Base-by-base conservation (phyloP, 2,113 vertebrate species). In the Cyprinodon tularosa region DNA sequence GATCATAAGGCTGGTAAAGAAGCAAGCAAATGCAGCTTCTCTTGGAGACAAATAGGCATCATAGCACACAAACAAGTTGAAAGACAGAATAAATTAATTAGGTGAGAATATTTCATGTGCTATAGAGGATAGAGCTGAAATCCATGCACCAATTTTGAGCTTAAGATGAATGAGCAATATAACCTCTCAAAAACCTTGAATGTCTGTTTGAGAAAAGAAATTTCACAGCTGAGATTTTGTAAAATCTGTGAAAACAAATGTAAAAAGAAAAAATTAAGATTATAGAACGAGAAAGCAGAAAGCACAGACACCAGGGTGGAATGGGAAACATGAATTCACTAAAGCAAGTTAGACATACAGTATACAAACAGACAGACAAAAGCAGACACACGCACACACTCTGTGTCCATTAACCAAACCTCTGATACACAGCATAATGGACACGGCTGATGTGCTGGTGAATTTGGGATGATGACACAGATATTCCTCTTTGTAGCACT, bases 401-500 rank as follows among this genome's bases (percentile, higher is more conserved):
- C 81, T 66, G 12, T 69, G 77, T 90, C 83, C 93, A 92, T 92
- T 91, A 92, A 89, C 90, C 67, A 39, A 77, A 83, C 70, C 63
- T 66, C 63, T 83, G 84, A 86, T 89, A 89, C 68, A 50, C 85
- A 82, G 72, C 80, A 78, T 93, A 93, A 91, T 85, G 90, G 94
- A 93, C 84, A 91, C 81, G 92, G 82, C 91, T 91, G 90, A 90
- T 87, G 86, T 83, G 90, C 87, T 92, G 86, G 84, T 91, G 89
- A 91, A 93, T 94, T 94, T 90, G 88, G 90, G 91, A 89, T 69
- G 77, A 92, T 92, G 86, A 94, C 92, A 93, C 93, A 92, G 92
- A 89, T 92, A 93, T 92, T 92, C 65, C 90, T 90, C 89, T 95
- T 93, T 95, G 94, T 92, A 80, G 83, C 84, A 72, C 95, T 97